These are phyloP conservation scores for Diploptera punctata DNA, from an alignment of 2,888 invertebrate species.

Conservation along the genomic window DNA sequence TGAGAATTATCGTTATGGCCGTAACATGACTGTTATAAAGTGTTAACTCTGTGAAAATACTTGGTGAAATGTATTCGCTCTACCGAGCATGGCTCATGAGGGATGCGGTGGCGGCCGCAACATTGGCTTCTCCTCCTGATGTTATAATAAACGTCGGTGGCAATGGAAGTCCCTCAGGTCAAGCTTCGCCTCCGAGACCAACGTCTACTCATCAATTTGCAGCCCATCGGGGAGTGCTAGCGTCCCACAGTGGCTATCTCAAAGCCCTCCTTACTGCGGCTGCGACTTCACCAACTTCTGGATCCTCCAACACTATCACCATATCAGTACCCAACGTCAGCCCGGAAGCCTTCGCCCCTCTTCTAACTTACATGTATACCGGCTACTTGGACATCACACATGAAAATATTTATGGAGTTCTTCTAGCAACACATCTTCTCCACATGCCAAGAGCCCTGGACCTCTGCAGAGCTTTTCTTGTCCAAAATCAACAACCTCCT, in stretches of 20 bases:
- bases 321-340: constrained; percentile 63
- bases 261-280: constrained; percentile 63
- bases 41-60: no score
- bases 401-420: constrained; percentile 73
- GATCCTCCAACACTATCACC: constrained; percentile 46
- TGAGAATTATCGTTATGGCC: no score
- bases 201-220: constrained; percentile 60
- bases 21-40: no score
- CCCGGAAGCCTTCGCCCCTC: constrained; percentile 56
- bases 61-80: constrained; percentile 54
- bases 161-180: neutral
- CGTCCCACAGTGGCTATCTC: constrained; percentile 74
- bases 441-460: constrained; percentile 77
- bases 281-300: constrained; percentile 46
- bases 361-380: constrained; percentile 78
- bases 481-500: constrained; percentile 57
- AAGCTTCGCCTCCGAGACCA: neutral
- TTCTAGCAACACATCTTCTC: constrained; percentile 73
- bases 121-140: constrained; percentile 62
- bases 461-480: constrained; percentile 68
- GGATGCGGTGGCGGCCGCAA: constrained; percentile 46
- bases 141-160: constrained; percentile 67
- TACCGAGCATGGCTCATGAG: constrained; percentile 56
- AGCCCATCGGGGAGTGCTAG: constrained; percentile 69
- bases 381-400: constrained; percentile 72